Percentiles rank a stretch among this genome's conserved stretches.
Evolutionary conservation across 2,797 vertebrate genomes (phyloP).

Genomic region (Girardinus metallicus): DNA sequence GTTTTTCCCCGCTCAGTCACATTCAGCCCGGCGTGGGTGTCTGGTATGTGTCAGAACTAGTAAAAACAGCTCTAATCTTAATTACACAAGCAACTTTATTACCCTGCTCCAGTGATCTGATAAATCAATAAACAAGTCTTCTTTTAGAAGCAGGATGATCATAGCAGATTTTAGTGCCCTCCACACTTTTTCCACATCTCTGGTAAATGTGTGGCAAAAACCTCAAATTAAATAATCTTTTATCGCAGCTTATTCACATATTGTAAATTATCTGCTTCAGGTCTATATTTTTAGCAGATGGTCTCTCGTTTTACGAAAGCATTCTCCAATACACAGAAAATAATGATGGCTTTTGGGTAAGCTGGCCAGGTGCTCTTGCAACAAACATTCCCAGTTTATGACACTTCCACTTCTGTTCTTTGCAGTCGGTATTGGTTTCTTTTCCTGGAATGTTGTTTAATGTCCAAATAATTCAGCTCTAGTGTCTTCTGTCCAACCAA

Average conservation of each 20-base stretch:
- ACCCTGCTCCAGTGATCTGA: constrained; percentile 26
- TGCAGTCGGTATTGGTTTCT: background rate
- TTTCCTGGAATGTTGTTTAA: background rate
- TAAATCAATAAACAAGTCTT: constrained; percentile 16
- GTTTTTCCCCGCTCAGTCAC: constrained; percentile 13
- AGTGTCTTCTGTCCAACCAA: background rate
- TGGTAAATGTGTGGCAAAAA: background rate
- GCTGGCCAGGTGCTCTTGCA: background rate
- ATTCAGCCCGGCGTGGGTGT: constrained; percentile 36
- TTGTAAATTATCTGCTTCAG: background rate
- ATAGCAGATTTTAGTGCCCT: background rate
- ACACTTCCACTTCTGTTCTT: background rate
- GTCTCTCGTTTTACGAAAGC: background rate
- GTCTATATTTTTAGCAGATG: background rate
- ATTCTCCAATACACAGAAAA: background rate
- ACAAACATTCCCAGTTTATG: background rate
- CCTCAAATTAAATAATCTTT: background rate
- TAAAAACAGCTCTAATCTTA: constrained; percentile 58
- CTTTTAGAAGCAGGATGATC: background rate
- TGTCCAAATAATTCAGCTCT: background rate
- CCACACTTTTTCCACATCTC: background rate
- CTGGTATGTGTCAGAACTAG: constrained; percentile 61
- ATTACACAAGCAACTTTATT: constrained; percentile 63
- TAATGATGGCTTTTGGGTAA: background rate
- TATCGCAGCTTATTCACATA: background rate